Percentiles rank a stretch among this genome's conserved stretches.
Evolutionary conservation across 2,113 vertebrate species (phyloP).

Genomic region (Puffinus mauretanicus): DNA sequence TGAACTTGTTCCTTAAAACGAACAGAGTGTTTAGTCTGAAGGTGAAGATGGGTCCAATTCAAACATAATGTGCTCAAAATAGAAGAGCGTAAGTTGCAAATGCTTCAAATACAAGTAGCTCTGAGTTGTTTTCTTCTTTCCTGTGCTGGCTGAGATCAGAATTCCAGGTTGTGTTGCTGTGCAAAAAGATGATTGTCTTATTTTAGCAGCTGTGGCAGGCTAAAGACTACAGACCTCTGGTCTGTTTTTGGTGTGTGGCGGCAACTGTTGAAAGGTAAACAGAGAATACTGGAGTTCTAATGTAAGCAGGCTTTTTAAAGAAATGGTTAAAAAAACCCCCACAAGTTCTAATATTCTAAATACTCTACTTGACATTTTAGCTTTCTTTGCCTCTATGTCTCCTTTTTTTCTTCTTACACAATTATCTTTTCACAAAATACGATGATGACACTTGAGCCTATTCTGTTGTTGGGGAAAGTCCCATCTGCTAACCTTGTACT

Average conservation of each 20-base stretch:
- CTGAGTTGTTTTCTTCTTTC: background rate
- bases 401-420: background rate
- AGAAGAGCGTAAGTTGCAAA: background rate
- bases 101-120: background rate
- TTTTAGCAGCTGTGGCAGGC: background rate
- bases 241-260: background rate
- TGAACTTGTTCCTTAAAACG: background rate
- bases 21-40: background rate
- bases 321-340: background rate
- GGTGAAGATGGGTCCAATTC: background rate
- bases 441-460: background rate
- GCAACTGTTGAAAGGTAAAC: background rate
- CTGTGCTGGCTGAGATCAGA: background rate
- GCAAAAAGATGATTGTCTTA: background rate
- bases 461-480: background rate
- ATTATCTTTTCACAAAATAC: background rate
- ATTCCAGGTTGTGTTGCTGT: background rate
- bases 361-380: background rate
- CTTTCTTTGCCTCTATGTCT: background rate
- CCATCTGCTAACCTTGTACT: background rate
- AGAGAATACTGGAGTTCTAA: background rate
- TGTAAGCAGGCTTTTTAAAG: background rate
- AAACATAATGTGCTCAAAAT: background rate
- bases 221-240: background rate
- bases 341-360: background rate